These are phyloP conservation scores for Invenusta paracnida DNA, from an alignment of 2,888 invertebrate species.

Conservation along the genomic window DNA sequence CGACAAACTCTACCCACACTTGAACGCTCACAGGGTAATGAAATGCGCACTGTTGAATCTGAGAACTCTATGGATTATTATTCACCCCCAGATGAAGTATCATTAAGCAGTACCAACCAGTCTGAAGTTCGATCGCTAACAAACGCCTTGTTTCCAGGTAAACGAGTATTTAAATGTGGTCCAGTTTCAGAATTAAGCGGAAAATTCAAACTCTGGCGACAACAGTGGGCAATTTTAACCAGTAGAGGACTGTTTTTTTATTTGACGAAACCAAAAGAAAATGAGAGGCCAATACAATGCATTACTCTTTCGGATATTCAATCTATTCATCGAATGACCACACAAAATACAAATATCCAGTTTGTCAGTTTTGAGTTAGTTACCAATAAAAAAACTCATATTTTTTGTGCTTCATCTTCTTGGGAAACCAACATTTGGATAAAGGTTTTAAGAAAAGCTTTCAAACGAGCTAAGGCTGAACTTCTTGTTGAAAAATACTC, in stretches of 20 bases:
- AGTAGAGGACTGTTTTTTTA: constrained; percentile 43
- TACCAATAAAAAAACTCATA: not conserved
- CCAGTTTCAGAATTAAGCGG: constrained; percentile 36
- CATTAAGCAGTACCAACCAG: not conserved
- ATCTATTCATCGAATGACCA: not conserved
- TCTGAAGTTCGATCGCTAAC: constrained; percentile 32
- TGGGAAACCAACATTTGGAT: constrained; percentile 36
- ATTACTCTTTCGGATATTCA: not conserved
- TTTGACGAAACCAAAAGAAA: constrained; percentile 24
- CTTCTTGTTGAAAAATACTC: not conserved
- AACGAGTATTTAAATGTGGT: constrained; percentile 34
- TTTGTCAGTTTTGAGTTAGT: not conserved
- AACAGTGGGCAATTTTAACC: constrained; percentile 43
- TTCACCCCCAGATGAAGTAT: constrained; percentile 39
- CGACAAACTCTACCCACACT: too few species aligned
- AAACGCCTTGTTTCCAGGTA: not conserved
- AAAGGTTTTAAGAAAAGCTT: not conserved
- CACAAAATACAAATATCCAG: not conserved
- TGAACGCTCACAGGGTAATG: not conserved
- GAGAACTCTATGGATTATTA: constrained; percentile 41
- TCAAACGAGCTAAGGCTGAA: constrained; percentile 42
- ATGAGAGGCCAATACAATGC: constrained; percentile 15
- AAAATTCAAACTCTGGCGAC: constrained; percentile 44
- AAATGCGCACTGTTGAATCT: constrained; percentile 17
- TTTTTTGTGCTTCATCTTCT: not conserved